These are phyloP conservation scores for Hippocampus barbouri DNA, from an alignment of 2,113 vertebrate genomes.

Conservation along the genomic window DNA sequence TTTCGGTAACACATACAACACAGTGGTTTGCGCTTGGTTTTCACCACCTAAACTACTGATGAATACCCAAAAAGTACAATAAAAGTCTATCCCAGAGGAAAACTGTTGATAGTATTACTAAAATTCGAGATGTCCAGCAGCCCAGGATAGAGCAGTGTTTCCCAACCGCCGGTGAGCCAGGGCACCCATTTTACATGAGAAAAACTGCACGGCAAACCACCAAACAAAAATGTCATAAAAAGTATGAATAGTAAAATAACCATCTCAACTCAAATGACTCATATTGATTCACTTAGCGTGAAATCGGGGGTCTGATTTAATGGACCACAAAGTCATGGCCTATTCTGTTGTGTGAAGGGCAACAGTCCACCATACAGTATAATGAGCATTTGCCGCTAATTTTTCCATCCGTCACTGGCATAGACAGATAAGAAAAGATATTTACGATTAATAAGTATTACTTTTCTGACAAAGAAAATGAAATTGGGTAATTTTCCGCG, in stretches of 20 bases:
- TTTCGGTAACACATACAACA: slow-evolving; percentile 26
- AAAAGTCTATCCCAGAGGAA: slow-evolving; percentile 20
- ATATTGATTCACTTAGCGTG: neutral
- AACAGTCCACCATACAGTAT: neutral
- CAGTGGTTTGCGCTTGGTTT: slow-evolving; percentile 5
- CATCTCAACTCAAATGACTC: neutral
- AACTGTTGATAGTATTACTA: slow-evolving; percentile 12
- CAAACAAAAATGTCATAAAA: neutral
- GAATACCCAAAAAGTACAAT: slow-evolving; percentile 13
- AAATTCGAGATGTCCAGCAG: slow-evolving; percentile 29
- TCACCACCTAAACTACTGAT: slow-evolving; percentile 17
- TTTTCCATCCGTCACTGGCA: neutral
- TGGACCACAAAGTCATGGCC: neutral
- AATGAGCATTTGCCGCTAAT: neutral
- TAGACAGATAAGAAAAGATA: neutral
- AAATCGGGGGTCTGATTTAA: neutral
- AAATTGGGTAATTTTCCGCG: neutral
- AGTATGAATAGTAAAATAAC: neutral
- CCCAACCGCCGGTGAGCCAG: neutral
- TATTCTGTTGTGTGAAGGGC: neutral
- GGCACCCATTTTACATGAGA: neutral
- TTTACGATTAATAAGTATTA: neutral
- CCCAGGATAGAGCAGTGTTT: slow-evolving; percentile 5
- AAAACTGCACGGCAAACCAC: neutral
- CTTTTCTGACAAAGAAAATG: neutral